Conservation (phyloP, 2,113 vertebrate genomes). For the Mellivora capensis region DNA sequence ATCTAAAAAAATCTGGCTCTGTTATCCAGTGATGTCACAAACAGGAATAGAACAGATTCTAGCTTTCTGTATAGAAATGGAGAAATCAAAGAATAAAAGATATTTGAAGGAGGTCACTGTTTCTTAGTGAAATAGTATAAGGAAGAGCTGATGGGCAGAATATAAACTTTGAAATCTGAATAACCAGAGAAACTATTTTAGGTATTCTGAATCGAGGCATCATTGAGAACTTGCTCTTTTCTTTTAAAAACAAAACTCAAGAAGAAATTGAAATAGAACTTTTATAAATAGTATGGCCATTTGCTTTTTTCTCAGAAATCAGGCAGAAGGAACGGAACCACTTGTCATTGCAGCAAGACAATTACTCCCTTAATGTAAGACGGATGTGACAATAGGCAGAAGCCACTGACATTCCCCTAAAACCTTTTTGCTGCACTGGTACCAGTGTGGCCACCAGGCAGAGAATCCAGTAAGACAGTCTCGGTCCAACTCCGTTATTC, state of each 20-base stretch:
- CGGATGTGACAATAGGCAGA: not conserved
- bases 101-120: not conserved
- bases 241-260: slow-evolving; percentile 6
- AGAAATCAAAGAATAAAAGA: slow-evolving; percentile 5
- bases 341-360: not conserved
- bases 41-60: not conserved
- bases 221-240: not conserved
- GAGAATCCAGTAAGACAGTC: rapidly evolving
- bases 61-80: not conserved
- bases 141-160: not conserved
- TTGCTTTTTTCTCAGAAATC: not conserved
- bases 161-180: slow-evolving; percentile 16
- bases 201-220: not conserved
- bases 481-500: not conserved
- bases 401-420: not conserved
- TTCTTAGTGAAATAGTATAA: not conserved
- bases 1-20: slow-evolving; percentile 4
- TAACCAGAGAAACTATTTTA: not conserved
- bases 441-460: not conserved
- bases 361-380: not conserved
- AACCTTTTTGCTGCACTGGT: too few species aligned
- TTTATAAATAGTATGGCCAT: not conserved
- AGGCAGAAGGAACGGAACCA: not conserved
- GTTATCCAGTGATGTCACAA: not conserved
- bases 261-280: not conserved